A percentile compares a stretch with the other conserved stretches of the same genome.
These are phyloP conservation scores for Bombus difficillimus DNA, from an alignment of 1,140 invertebrate species.

Conservation along the genomic window DNA sequence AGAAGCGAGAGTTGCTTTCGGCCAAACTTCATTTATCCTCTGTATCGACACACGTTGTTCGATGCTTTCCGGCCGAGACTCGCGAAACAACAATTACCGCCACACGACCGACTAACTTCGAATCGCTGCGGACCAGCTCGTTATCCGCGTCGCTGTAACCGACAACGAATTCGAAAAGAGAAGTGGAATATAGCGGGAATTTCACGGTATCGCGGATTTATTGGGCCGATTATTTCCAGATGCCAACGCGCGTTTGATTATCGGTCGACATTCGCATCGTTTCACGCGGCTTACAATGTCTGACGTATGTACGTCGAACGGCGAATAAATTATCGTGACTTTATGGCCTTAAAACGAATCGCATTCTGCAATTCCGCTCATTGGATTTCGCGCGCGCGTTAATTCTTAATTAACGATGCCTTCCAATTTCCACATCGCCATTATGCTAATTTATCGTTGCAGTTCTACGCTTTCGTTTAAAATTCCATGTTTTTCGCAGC, in stretches of 20 bases:
- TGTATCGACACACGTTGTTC: slow-evolving; percentile 22
- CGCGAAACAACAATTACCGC: neutral
- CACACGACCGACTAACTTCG: neutral
- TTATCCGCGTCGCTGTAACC: neutral
- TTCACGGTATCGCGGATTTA: slow-evolving; percentile 18
- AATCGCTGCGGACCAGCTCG: no score
- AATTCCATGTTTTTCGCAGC: neutral
- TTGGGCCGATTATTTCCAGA: slow-evolving; percentile 25
- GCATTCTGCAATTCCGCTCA: neutral
- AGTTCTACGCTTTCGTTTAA: neutral
- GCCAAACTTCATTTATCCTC: neutral
- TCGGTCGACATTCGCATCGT: neutral
- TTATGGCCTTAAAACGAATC: neutral
- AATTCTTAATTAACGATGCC: slow-evolving; percentile 7
- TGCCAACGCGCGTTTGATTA: slow-evolving; percentile 7
- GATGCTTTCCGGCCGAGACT: neutral
- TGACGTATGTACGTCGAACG: slow-evolving; percentile 12
- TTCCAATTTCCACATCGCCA: neutral
- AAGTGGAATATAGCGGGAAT: neutral
- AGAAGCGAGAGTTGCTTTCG: no score
- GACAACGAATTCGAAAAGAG: neutral
- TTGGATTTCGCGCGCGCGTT: neutral
- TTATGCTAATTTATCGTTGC: neutral
- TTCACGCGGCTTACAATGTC: neutral
- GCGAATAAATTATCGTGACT: slow-evolving; percentile 3